Percentiles rank a stretch among this genome's conserved stretches.
Conservation (phyloP, 2,888 invertebrate species). For the Tridacna crocea region DNA sequence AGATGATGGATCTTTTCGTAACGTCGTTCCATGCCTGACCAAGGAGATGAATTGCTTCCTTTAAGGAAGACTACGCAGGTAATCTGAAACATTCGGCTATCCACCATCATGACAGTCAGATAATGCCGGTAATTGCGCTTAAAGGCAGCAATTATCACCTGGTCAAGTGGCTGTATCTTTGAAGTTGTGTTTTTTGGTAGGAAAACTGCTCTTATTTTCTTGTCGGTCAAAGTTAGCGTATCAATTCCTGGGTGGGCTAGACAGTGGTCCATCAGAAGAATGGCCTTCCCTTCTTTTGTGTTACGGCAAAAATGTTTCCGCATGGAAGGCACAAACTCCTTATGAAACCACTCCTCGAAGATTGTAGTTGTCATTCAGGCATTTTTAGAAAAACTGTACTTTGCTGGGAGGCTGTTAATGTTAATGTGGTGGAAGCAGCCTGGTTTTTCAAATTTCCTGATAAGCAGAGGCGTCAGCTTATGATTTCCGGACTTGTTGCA, state of each 20-base stretch:
- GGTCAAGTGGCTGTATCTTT: neutral
- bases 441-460: conserved; percentile 13
- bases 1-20: neutral
- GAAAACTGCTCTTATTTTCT: neutral
- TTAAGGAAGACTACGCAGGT: neutral
- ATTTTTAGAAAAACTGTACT: neutral
- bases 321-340: too few relatives aligned
- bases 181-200: neutral
- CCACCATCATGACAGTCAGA: neutral
- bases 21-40: neutral
- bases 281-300: too few relatives aligned
- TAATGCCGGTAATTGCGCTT: neutral
- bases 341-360: too few relatives aligned
- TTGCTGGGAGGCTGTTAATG: neutral
- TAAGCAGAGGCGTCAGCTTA: conserved; percentile 19
- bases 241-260: neutral
- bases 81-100: neutral
- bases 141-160: neutral
- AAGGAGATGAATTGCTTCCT: neutral
- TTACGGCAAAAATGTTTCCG: too few relatives aligned
- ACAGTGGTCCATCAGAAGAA: too few relatives aligned
- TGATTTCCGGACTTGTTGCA: conserved; percentile 6
- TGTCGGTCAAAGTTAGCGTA: neutral
- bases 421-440: conserved; percentile 10
- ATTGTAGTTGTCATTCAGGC: conserved; percentile 5